Evolutionary conservation across 2,888 invertebrate species (phyloP).

Genomic region (Dendrolimus houi): DNA sequence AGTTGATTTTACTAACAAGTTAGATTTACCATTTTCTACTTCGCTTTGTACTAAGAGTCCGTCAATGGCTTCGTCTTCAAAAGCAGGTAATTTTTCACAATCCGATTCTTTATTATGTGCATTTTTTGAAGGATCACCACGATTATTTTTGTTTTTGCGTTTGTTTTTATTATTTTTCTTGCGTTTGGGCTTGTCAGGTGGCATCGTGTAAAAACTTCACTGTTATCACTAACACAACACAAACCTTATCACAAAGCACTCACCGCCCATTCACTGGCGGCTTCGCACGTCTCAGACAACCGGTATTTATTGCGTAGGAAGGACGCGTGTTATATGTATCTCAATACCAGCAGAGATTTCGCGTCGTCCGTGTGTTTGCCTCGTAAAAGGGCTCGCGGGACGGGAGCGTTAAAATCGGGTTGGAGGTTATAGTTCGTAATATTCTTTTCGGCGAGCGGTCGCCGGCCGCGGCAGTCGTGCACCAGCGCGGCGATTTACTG

Average conservation of each 20-base stretch:
- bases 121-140: slow-evolving; percentile 30
- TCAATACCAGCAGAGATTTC: slow-evolving; percentile 30
- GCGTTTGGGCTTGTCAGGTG: slow-evolving; percentile 62
- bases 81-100: too few species aligned
- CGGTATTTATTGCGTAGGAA: slow-evolving; percentile 56
- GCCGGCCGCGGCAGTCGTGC: slow-evolving; percentile 64
- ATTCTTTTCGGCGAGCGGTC: slow-evolving; percentile 59
- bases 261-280: slow-evolving; percentile 36
- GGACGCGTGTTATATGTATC: slow-evolving; percentile 12
- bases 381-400: slow-evolving; percentile 45
- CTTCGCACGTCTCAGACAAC: slow-evolving; percentile 38
- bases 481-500: slow-evolving; percentile 71
- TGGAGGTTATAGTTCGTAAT: slow-evolving; percentile 44
- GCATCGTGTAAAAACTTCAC: slow-evolving; percentile 42
- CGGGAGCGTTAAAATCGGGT: slow-evolving; percentile 33
- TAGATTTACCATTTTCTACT: too few species aligned
- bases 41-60: too few species aligned
- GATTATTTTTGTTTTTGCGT: slow-evolving; percentile 58
- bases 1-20: too few species aligned
- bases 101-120: neutral
- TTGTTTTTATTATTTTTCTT: slow-evolving; percentile 68
- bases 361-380: slow-evolving; percentile 39
- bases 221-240: slow-evolving; percentile 57
- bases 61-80: too few species aligned
- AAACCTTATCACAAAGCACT: slow-evolving; percentile 49